phyloP scores from a whole-genome alignment of 2,113 vertebrate species.

The Macquaria australasica region DNA sequence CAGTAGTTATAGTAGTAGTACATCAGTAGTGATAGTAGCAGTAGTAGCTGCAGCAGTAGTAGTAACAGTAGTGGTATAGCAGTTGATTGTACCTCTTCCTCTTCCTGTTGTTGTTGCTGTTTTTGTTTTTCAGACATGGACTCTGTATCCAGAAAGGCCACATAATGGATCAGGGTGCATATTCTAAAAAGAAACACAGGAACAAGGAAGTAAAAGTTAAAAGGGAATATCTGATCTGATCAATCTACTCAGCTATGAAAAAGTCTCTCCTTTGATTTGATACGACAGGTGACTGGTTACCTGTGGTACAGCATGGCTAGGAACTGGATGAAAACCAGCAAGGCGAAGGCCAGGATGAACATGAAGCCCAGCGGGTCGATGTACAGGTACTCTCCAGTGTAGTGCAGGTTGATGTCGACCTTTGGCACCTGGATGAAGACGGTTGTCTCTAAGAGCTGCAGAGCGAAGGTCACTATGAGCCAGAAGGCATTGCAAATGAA shows the following conservation, averaged over 20 bases:
- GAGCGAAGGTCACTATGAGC: slow-evolving; percentile 23
- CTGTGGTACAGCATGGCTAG: slow-evolving; percentile 52
- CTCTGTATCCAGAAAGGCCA: slow-evolving; percentile 51
- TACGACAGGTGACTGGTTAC: background rate
- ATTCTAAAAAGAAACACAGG: slow-evolving; percentile 5
- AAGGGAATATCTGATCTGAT: background rate
- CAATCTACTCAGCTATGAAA: background rate
- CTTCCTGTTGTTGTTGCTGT: background rate
- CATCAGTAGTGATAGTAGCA: too few species aligned
- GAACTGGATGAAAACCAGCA: slow-evolving; percentile 44
- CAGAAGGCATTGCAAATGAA: slow-evolving; percentile 40
- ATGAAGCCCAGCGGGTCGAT: slow-evolving; percentile 50
- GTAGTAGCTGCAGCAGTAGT: background rate
- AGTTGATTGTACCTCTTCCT: background rate
- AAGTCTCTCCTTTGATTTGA: background rate
- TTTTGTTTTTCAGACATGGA: background rate
- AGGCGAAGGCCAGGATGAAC: slow-evolving; percentile 41
- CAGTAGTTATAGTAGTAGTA: too few species aligned
- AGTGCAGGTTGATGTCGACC: slow-evolving; percentile 15
- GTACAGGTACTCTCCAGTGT: slow-evolving; percentile 15
- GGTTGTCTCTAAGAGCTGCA: background rate
- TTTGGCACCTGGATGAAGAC: slow-evolving; percentile 21
- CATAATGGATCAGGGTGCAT: slow-evolving; percentile 46
- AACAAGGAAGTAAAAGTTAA: background rate
- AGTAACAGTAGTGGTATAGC: background rate